phyloP scores from a whole-genome alignment of 1,140 invertebrate species.

The Polyergus mexicanus region DNA sequence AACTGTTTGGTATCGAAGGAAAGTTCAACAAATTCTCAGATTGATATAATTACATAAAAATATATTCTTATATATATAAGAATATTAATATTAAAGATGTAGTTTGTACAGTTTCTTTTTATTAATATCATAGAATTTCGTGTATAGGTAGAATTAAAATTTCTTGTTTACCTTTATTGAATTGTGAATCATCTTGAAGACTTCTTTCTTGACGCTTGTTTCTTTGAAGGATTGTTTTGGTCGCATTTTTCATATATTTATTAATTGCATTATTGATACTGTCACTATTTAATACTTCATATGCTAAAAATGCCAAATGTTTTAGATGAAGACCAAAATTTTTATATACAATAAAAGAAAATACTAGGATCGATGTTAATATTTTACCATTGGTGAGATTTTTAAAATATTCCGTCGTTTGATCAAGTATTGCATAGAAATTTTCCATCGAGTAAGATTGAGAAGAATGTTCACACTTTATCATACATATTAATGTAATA shows the following conservation, averaged over 20 bases:
- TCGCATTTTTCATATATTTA: slow-evolving; percentile 66
- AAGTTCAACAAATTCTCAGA: slow-evolving; percentile 67
- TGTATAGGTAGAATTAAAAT: background rate
- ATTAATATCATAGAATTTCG: background rate
- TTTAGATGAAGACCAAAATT: slow-evolving; percentile 4
- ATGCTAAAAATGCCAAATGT: slow-evolving; percentile 46
- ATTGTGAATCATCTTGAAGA: background rate
- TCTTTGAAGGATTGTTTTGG: slow-evolving; percentile 16
- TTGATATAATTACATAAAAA: slow-evolving; percentile 26
- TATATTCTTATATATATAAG: no score
- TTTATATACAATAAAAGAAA: background rate
- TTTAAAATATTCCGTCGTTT: slow-evolving; percentile 63
- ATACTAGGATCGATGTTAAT: background rate
- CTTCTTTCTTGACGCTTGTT: slow-evolving; percentile 50
- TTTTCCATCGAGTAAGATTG: background rate
- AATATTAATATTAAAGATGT: background rate
- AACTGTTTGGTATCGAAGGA: slow-evolving; percentile 92
- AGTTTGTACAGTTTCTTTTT: background rate
- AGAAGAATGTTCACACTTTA: background rate
- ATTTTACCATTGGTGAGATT: slow-evolving; percentile 71
- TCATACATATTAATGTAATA: slow-evolving; percentile 58
- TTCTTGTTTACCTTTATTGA: slow-evolving; percentile 3
- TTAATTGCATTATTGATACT: slow-evolving; percentile 60
- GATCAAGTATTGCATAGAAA: slow-evolving; percentile 54
- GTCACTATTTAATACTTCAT: slow-evolving; percentile 37